These are phyloP conservation scores for Trididemnum miniatum DNA, from an alignment of 23 tunicate species.

Conservation along the genomic window DNA sequence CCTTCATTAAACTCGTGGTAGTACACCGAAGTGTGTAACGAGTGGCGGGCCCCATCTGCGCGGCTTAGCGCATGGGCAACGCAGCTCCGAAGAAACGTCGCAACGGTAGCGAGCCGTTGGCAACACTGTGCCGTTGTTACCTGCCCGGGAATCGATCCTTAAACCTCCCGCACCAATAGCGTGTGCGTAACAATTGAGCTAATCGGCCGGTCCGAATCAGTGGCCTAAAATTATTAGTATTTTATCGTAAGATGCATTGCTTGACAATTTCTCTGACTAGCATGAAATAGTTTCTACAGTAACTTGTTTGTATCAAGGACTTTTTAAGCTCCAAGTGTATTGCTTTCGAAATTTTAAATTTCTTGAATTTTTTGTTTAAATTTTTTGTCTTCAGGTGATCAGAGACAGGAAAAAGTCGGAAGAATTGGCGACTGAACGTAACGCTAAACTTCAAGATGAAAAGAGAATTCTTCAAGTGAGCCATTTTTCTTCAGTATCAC, in stretches of 20 bases:
- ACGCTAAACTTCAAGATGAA: constrained; percentile 58
- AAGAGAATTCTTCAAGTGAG: constrained; percentile 48
- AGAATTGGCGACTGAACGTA: constrained; percentile 22
- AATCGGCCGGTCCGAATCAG: not conserved
- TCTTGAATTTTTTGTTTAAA: too few relatives aligned
- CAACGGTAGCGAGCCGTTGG: not conserved
- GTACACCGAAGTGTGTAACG: not conserved
- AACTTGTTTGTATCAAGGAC: too few relatives aligned
- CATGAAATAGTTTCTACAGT: too few relatives aligned
- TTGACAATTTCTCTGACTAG: too few relatives aligned
- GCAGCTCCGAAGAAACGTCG: not conserved
- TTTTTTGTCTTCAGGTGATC: too few relatives aligned
- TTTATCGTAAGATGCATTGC: too few relatives aligned
- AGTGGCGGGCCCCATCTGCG: not conserved
- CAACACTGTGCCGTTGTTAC: not conserved
- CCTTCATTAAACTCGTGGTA: not conserved
- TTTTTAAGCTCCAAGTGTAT: too few relatives aligned
- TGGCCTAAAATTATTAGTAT: too few relatives aligned
- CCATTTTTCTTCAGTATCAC: not conserved
- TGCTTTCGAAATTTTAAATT: too few relatives aligned
- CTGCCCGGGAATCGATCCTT: not conserved
- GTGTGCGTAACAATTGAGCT: not conserved
- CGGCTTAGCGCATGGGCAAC: not conserved
- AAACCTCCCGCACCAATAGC: not conserved
- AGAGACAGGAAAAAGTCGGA: constrained; percentile 35